These are phyloP conservation scores for Digitonthophagus gazella DNA, from an alignment of 2,888 invertebrate species.

Conservation along the genomic window DNA sequence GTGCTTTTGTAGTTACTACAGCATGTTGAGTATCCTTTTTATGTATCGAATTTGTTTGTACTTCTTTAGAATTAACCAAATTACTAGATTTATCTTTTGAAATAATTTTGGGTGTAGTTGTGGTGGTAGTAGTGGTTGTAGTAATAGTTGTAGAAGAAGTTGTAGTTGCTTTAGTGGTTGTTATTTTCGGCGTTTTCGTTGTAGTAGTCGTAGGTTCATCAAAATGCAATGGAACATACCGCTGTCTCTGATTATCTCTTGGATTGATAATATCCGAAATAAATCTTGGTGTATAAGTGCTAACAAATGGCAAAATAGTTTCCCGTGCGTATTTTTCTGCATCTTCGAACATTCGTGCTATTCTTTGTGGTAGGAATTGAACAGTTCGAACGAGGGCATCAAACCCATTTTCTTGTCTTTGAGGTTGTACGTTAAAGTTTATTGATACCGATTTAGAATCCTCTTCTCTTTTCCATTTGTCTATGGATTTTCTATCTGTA, in stretches of 20 bases:
- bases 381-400: constrained; percentile 59
- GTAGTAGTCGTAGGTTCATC: constrained; percentile 36
- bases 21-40: too few species aligned
- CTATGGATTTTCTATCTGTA: constrained; percentile 28
- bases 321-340: constrained; percentile 80
- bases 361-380: constrained; percentile 74
- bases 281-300: constrained; percentile 75
- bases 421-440: constrained; percentile 24
- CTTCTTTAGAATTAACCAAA: neutral
- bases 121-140: neutral
- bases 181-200: constrained; percentile 2
- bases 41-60: neutral
- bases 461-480: constrained; percentile 48
- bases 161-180: constrained; percentile 2
- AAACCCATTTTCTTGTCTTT: constrained; percentile 39
- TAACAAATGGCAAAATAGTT: constrained; percentile 72
- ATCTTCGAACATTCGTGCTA: constrained; percentile 76
- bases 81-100: constrained; percentile 17
- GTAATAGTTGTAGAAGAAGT: constrained; percentile 4
- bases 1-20: neutral
- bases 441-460: constrained; percentile 34
- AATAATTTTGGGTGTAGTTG: neutral
- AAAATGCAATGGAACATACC: constrained; percentile 46
- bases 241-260: constrained; percentile 34
- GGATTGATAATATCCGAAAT: constrained; percentile 47